These are phyloP conservation scores for Drosophila arawakana DNA, from an alignment of 1,140 invertebrate genomes.

Conservation along the genomic window DNA sequence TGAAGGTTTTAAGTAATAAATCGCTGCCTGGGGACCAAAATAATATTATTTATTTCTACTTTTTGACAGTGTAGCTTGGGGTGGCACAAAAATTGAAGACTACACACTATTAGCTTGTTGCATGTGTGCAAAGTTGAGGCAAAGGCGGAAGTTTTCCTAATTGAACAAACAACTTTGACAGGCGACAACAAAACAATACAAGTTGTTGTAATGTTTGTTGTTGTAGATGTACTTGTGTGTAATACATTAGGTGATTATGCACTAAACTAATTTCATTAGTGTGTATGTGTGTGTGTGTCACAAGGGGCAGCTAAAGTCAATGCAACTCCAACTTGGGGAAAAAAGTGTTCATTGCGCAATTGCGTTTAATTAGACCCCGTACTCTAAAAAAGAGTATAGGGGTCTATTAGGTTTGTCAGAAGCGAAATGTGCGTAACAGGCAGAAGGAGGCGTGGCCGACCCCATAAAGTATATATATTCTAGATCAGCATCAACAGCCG, in stretches of 20 bases:
- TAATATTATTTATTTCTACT: no score
- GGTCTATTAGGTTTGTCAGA: no score
- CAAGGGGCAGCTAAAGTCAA: neutral
- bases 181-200: conserved; percentile 32
- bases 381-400: no score
- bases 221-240: conserved; percentile 30
- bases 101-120: conserved; percentile 37
- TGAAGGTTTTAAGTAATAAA: no score
- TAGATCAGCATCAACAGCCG: no score
- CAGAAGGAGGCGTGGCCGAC: no score
- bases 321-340: neutral
- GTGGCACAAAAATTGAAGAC: conserved; percentile 1
- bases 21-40: no score
- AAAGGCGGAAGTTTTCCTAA: conserved; percentile 60
- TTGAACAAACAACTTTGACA: conserved; percentile 55
- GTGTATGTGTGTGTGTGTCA: neutral
- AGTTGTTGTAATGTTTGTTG: conserved; percentile 1
- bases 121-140: conserved; percentile 28
- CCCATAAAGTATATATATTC: no score
- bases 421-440: no score
- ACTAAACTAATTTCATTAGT: conserved; percentile 51
- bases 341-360: neutral
- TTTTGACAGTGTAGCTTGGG: no score
- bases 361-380: conserved; percentile 42
- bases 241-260: conserved; percentile 65